phyloP scores from a whole-genome alignment of 2,113 vertebrate species.

The Actenoides lindsayi region DNA sequence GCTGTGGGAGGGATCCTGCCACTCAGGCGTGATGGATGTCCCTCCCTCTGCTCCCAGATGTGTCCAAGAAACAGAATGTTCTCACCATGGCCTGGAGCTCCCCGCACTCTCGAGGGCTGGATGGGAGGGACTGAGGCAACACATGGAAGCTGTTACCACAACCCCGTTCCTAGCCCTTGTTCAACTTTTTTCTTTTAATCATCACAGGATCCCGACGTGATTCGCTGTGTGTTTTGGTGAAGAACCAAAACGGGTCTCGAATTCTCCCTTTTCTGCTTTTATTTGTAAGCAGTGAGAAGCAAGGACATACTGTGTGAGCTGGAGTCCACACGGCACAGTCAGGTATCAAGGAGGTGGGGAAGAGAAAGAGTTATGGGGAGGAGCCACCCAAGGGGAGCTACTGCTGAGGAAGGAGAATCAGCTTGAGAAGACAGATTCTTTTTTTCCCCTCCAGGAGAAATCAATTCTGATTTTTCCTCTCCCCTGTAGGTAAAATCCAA shows the following conservation, averaged over 20 bases:
- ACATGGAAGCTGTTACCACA: slow-evolving; percentile 66
- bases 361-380: not conserved
- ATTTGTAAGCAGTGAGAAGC: not conserved
- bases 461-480: not conserved
- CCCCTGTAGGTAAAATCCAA: not conserved
- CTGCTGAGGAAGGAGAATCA: not conserved
- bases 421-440: not conserved
- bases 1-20: slow-evolving; percentile 47
- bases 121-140: slow-evolving; percentile 52
- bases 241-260: slow-evolving; percentile 31
- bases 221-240: slow-evolving; percentile 20
- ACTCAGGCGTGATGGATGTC: slow-evolving; percentile 38
- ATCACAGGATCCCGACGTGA: not conserved
- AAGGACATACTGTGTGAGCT: not conserved
- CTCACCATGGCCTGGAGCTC: slow-evolving; percentile 40
- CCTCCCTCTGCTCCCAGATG: slow-evolving; percentile 48
- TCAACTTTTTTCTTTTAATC: slow-evolving; percentile 44
- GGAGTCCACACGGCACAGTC: not conserved
- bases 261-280: not conserved
- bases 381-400: not conserved
- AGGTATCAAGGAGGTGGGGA: not conserved
- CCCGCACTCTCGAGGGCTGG: not conserved
- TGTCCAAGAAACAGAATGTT: slow-evolving; percentile 66
- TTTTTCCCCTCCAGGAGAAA: not conserved
- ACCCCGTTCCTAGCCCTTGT: not conserved